Base-by-base conservation (phyloP, 2,113 vertebrate species). In the Numida meleagris region DNA sequence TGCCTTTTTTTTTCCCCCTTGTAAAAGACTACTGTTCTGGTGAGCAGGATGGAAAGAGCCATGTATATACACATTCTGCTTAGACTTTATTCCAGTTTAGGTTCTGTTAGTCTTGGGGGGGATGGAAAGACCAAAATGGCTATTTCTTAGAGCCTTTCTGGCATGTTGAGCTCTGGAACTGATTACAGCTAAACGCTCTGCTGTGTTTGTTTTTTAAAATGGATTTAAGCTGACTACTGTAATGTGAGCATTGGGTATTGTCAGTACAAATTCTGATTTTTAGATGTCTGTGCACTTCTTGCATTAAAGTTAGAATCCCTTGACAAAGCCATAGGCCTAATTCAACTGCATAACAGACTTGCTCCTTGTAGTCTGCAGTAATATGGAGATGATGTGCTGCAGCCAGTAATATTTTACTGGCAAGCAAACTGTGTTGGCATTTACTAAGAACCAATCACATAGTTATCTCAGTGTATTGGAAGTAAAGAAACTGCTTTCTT, bases 1-100 rank as follows among this genome's bases (percentile, higher is more conserved):
- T 57, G 20, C 62, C 65, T 87, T 84, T 82, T 29, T 85, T 90
- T 95, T 94, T 89, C 17, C 50, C 17, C 50, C 67, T 86, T 51
- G 25, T 46, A 43, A 94, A 67, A 50, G 62, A 71, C 42, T 86
- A 82, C 53, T 75, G 2, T 59, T 78, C 40, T 36, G 12, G 19
- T 72, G 27, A 88, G 38, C 73, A 78, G n/a, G 12, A 43, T 45
- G 15, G 61, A 81, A 61, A 14, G 55, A 67, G n/a, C 67, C 33
- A 4, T 3, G 0, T 73, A 23, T 61, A 20, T 42, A 87, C 36
- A n/a, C 7, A 20, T 46, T 75, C 43, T 72, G 31, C 48, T n/a
- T 0, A 0, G 42, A 21, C 36, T 75, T 91, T 78, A 72, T 62
- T 70, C 72, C 74, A 36, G 33, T 82, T 91, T 71, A 78, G 24